Base-by-base conservation (phyloP, 2,113 vertebrate genomes). In the Lucifuga dentata region DNA sequence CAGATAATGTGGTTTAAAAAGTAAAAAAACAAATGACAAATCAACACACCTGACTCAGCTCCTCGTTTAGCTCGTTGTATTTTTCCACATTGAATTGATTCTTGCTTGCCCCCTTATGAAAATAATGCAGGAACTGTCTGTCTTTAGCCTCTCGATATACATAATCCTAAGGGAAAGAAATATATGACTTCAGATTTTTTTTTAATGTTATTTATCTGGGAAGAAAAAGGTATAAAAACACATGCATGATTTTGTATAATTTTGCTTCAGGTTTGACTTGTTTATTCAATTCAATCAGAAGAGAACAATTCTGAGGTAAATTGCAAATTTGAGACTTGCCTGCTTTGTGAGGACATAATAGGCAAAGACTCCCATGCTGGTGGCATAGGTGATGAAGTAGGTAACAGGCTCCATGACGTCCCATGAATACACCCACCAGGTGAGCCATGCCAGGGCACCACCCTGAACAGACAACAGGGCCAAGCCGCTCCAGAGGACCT, bases 391-490 rank as follows among this genome's bases (percentile, higher is more conserved):
- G 87, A 98, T 92, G 90, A 99, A 99, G 81, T 97, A 99, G 0
- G 97, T 99, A 49, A 99, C 95, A 0, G 97, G 97, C 61, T 99
- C 97, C 95, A 98, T 99, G 81, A 99, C 94, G 29, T 99, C 97
- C 97, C 97, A 99, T 0, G 97, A 98, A 53, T 97, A 99, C 26
- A 98, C 97, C 97, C 97, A 98, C 97, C 97, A 99, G 0, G 97
- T 99, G 48, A 99, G 93, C 97, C 97, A 99, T 0, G 95, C 96
- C 91, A 99, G 12, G 0, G 94, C 95, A 4, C 97, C 97, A 0
- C 95, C 97, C 81, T 99, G 97, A 1, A 93, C 74, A 0, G 97
- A 98, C 73, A 99, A 78, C 82, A 98, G 58, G 0, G 96, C 97
- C 83, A 99, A 60, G 29, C 97, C 97, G 0, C 74, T 66, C 96